Conservation (phyloP, 1,140 invertebrate species). For the Mizuhopecten yessoensis region DNA sequence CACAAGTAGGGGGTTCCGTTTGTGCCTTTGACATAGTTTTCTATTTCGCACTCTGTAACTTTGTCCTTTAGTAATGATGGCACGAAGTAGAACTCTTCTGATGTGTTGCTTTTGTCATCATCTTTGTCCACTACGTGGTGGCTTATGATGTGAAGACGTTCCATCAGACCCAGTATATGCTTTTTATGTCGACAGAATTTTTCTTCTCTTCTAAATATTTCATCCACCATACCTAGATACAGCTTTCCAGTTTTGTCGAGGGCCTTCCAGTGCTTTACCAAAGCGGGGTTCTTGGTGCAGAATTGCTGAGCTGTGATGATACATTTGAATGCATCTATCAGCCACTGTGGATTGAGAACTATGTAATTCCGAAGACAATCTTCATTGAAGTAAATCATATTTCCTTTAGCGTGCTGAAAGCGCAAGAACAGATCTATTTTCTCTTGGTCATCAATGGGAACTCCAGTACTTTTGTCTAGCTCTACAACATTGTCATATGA, state of each 20-base stretch:
- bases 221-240: not conserved
- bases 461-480: constrained; percentile 42
- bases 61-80: not conserved
- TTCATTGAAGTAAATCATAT: constrained; percentile 50
- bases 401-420: constrained; percentile 55
- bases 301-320: constrained; percentile 47
- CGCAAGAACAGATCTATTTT: constrained; percentile 52
- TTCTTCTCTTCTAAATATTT: not conserved
- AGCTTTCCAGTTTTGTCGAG: not conserved
- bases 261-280: not conserved
- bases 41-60: not conserved
- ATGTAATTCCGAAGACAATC: constrained; percentile 42
- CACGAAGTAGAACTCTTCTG: constrained; percentile 43
- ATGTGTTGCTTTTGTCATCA: not conserved
- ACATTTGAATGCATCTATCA: constrained; percentile 56
- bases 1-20: not conserved
- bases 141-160: constrained; percentile 45
- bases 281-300: not conserved
- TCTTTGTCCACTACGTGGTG: not conserved
- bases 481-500: constrained; percentile 13
- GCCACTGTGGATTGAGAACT: constrained; percentile 53
- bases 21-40: not conserved
- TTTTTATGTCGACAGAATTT: constrained; percentile 37
- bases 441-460: constrained; percentile 41
- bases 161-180: constrained; percentile 46